A percentile compares a stretch with the other conserved stretches of the same genome.
These are phyloP conservation scores for Gymnoscopelus braueri DNA, from an alignment of 2,797 vertebrate genomes.

Conservation along the genomic window DNA sequence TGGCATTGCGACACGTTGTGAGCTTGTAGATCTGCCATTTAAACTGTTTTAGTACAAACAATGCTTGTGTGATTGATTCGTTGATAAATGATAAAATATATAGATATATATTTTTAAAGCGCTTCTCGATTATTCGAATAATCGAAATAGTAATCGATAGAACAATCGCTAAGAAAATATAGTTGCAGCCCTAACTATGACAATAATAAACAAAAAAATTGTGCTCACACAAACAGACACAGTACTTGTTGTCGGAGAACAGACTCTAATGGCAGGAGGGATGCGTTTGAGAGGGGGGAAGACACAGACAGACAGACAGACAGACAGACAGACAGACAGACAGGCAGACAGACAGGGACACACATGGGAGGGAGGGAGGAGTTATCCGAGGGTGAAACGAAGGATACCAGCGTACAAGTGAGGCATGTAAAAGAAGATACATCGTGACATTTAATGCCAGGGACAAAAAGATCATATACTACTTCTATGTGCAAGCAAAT, in stretches of 20 bases:
- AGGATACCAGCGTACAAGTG: slow-evolving; percentile 81
- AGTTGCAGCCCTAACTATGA: slow-evolving; percentile 14
- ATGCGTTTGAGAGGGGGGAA: slow-evolving; percentile 36
- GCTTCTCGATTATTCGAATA: too few relatives aligned
- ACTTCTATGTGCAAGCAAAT: slow-evolving; percentile 77
- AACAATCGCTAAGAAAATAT: too few relatives aligned
- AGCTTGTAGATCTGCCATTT: too few relatives aligned
- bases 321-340: slow-evolving; percentile 31
- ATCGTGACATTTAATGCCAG: slow-evolving; percentile 80
- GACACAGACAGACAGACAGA: slow-evolving; percentile 35
- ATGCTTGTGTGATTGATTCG: too few relatives aligned
- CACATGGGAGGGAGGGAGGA: slow-evolving; percentile 72
- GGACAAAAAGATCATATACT: slow-evolving; percentile 68
- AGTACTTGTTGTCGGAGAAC: slow-evolving; percentile 75
- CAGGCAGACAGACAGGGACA: slow-evolving; percentile 46
- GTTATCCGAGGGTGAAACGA: slow-evolving; percentile 78
- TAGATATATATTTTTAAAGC: too few relatives aligned
- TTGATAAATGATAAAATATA: too few relatives aligned
- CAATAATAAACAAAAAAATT: slow-evolving; percentile 60
- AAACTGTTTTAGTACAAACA: too few relatives aligned
- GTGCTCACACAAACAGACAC: slow-evolving; percentile 82
- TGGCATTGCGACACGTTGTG: too few relatives aligned
- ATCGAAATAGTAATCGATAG: too few relatives aligned
- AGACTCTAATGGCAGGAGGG: slow-evolving; percentile 73
- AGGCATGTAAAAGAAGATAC: slow-evolving; percentile 83